Evolutionary conservation across 2,888 invertebrate species (phyloP).

Genomic region (Diloba caeruleocephala): DNA sequence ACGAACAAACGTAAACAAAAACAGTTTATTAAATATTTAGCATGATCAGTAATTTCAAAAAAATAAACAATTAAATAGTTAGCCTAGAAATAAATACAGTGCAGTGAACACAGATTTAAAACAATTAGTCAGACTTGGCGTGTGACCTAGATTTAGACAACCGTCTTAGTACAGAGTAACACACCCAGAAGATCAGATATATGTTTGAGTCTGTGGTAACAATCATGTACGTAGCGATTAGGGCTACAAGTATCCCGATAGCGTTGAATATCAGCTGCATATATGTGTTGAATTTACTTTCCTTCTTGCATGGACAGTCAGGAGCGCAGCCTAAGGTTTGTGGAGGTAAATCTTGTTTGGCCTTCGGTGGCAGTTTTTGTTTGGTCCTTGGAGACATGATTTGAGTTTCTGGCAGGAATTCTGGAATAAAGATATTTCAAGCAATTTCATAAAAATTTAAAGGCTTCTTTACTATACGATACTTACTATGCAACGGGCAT

Average conservation of each 20-base stretch:
- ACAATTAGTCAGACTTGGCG: conserved; percentile 65
- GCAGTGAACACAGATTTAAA: conserved; percentile 14
- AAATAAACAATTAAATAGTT: conserved; percentile 55
- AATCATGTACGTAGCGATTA: conserved; percentile 77
- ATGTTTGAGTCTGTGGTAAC: conserved; percentile 77
- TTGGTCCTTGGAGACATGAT: conserved; percentile 44
- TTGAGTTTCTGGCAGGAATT: conserved; percentile 48
- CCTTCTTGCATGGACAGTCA: conserved; percentile 65
- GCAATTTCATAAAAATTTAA: neutral
- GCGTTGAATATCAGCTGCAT: conserved; percentile 66
- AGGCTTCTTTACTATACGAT: no score
- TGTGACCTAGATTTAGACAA: conserved; percentile 66
- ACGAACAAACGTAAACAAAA: conserved; percentile 40
- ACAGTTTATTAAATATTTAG: conserved; percentile 49
- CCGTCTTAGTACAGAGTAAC: conserved; percentile 77
- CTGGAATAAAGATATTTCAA: conserved; percentile 55
- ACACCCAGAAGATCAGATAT: conserved; percentile 80
- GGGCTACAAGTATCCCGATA: conserved; percentile 74
- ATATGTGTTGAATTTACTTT: conserved; percentile 23
- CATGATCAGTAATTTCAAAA: conserved; percentile 49
- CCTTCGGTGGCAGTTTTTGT: conserved; percentile 33
- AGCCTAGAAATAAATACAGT: conserved; percentile 53
- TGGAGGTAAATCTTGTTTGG: conserved; percentile 49
- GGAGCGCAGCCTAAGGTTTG: conserved; percentile 59
- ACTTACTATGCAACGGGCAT: no score